A percentile compares a stretch with the other conserved stretches of the same genome.
Conservation (phyloP, 2,888 invertebrate genomes). For the Linhomoeus sp. region DNA sequence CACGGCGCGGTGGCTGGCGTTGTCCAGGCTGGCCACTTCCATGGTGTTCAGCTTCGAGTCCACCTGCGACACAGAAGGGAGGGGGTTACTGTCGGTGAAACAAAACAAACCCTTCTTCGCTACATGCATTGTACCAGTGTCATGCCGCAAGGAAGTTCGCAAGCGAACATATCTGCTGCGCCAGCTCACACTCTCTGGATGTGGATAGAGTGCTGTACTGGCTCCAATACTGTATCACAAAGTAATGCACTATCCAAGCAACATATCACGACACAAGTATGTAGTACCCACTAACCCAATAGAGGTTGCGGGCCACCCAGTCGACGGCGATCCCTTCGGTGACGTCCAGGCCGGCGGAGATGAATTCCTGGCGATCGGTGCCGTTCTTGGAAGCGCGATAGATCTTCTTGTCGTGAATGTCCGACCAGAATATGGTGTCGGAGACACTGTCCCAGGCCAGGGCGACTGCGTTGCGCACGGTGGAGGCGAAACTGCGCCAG, state of each 20-base stretch:
- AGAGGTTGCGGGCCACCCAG: constrained; percentile 84
- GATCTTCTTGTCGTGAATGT: constrained; percentile 88
- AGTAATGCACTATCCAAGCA: too few relatives aligned
- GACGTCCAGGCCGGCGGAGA: constrained; percentile 66
- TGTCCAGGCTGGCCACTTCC: constrained; percentile 60
- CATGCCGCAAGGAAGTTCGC: too few relatives aligned
- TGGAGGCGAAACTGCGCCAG: constrained; percentile 31
- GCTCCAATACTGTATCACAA: too few relatives aligned
- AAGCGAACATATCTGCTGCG: too few relatives aligned
- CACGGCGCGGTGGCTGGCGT: constrained; percentile 59
- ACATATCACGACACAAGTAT: too few relatives aligned
- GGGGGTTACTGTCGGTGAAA: too few relatives aligned
- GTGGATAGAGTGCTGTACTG: too few relatives aligned
- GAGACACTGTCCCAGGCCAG: constrained; percentile 85
- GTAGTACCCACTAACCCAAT: constrained; percentile 44
- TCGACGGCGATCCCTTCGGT: constrained; percentile 86
- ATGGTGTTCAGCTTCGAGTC: constrained; percentile 84
- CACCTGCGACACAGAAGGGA: too few relatives aligned
- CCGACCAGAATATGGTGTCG: constrained; percentile 89
- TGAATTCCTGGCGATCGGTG: constrained; percentile 31
- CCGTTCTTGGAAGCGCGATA: constrained; percentile 37
- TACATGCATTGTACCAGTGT: too few relatives aligned
- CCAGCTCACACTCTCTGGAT: too few relatives aligned
- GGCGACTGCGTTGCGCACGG: constrained; percentile 88
- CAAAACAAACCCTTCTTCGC: too few relatives aligned